Evolutionary conservation across 2,888 invertebrate genomes (phyloP).

Genomic region (Allophyes oxyacanthae): DNA sequence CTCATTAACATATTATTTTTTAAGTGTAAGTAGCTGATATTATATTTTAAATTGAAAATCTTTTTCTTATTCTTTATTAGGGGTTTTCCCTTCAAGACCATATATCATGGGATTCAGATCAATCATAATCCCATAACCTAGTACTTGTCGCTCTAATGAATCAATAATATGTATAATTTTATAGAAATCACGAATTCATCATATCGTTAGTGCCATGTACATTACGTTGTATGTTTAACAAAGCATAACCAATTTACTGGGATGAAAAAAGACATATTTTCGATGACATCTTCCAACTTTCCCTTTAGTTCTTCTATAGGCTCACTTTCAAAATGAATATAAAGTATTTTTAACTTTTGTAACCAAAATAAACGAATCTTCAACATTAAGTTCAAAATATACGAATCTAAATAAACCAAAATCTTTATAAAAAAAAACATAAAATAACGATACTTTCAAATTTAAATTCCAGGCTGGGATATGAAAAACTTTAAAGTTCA

Average conservation of each 20-base stretch:
- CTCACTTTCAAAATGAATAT: slow-evolving; percentile 41
- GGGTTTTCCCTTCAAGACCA: no score
- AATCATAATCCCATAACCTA: neutral
- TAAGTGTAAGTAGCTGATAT: no score
- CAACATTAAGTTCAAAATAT: slow-evolving; percentile 1
- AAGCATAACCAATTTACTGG: slow-evolving; percentile 40
- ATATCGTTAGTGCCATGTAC: slow-evolving; percentile 34
- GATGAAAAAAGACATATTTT: slow-evolving; percentile 28
- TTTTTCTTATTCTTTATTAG: neutral
- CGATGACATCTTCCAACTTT: slow-evolving; percentile 35
- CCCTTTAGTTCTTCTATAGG: slow-evolving; percentile 17
- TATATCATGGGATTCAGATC: neutral
- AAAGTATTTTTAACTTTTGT: slow-evolving; percentile 10
- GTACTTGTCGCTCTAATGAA: slow-evolving; percentile 15
- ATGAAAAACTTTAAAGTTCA: neutral
- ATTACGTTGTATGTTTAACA: slow-evolving; percentile 37
- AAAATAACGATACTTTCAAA: slow-evolving; percentile 3
- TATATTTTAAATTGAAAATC: neutral
- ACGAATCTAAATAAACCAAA: slow-evolving; percentile 2
- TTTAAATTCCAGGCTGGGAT: neutral
- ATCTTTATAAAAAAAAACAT: neutral
- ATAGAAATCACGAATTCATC: slow-evolving; percentile 37
- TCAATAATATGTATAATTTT: slow-evolving; percentile 34
- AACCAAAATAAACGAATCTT: neutral
- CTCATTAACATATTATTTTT: neutral